Percentiles rank a stretch among this genome's conserved stretches.
These are phyloP conservation scores for Lepidurus couesii DNA, from an alignment of 1,140 invertebrate species.

Conservation along the genomic window DNA sequence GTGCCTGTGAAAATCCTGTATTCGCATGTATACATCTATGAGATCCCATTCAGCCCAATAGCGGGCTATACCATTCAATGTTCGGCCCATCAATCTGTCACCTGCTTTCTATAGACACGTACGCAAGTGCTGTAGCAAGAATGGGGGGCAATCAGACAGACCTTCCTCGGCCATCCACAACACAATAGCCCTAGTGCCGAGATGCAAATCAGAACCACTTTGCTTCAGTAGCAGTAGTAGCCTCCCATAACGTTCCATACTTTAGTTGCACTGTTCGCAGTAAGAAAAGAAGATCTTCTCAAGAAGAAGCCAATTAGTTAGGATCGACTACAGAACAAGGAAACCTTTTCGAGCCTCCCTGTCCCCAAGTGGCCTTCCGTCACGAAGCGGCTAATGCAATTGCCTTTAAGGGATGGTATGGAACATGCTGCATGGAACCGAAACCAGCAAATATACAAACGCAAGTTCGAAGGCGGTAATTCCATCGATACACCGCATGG, in stretches of 20 bases:
- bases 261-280: neutral
- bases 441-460: neutral
- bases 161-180: neutral
- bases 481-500: neutral
- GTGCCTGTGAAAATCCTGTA: neutral
- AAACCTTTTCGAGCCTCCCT: constrained; percentile 1
- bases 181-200: neutral
- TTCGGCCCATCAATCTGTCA: constrained; percentile 17
- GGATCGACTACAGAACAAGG: constrained; percentile 18
- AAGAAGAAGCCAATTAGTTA: constrained; percentile 15
- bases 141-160: constrained; percentile 4
- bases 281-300: neutral
- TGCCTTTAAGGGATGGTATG: neutral
- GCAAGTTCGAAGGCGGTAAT: neutral
- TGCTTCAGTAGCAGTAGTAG: neutral
- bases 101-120: constrained; percentile 1
- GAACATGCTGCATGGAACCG: neutral
- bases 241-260: neutral
- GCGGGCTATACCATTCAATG: neutral
- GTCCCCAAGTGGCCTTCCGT: constrained; percentile 20
- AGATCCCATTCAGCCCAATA: neutral
- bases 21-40: neutral
- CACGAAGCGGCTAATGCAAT: constrained; percentile 7
- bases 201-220: neutral
- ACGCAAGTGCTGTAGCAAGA: neutral